Conservation (phyloP, 1,140 invertebrate genomes). For the Drosophila tristis region DNA sequence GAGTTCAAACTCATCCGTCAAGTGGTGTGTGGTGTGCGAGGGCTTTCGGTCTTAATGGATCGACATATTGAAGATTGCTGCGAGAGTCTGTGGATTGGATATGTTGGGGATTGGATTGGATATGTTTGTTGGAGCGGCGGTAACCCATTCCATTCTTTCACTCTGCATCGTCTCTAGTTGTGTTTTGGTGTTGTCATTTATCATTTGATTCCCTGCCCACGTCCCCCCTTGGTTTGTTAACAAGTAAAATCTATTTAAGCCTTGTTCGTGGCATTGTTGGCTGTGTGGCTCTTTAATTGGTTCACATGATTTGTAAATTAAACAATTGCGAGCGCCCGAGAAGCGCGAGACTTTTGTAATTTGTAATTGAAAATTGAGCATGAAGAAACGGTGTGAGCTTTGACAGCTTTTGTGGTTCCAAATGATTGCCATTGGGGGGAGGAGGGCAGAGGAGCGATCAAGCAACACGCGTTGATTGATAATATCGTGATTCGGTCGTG, state of each 20-base stretch:
- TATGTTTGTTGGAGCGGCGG: background rate
- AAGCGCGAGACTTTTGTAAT: conserved; percentile 66
- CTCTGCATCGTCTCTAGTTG: conserved; percentile 63
- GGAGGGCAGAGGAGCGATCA: background rate
- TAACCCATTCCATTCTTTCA: conserved; percentile 26
- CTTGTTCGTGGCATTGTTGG: conserved; percentile 64
- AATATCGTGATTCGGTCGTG: conserved; percentile 48
- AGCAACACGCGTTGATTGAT: conserved; percentile 44
- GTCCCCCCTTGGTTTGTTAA: conserved; percentile 56
- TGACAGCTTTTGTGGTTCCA: conserved; percentile 58
- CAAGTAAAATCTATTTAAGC: conserved; percentile 83
- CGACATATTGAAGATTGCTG: conserved; percentile 56
- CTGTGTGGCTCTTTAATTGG: conserved; percentile 73
- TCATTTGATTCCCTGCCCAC: conserved; percentile 76
- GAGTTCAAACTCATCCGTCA: conserved; percentile 83
- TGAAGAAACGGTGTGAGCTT: conserved; percentile 75
- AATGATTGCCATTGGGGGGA: too few species aligned
- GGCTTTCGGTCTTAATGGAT: conserved; percentile 77
- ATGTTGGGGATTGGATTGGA: conserved; percentile 14
- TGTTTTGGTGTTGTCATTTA: conserved; percentile 82
- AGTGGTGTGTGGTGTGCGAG: conserved; percentile 55
- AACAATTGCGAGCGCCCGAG: conserved; percentile 74
- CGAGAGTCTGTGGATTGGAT: conserved; percentile 26
- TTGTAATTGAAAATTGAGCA: conserved; percentile 80
- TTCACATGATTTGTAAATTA: conserved; percentile 84